phyloP scores from a whole-genome alignment of 2,797 vertebrate genomes.

The Dryobates pubescens region DNA sequence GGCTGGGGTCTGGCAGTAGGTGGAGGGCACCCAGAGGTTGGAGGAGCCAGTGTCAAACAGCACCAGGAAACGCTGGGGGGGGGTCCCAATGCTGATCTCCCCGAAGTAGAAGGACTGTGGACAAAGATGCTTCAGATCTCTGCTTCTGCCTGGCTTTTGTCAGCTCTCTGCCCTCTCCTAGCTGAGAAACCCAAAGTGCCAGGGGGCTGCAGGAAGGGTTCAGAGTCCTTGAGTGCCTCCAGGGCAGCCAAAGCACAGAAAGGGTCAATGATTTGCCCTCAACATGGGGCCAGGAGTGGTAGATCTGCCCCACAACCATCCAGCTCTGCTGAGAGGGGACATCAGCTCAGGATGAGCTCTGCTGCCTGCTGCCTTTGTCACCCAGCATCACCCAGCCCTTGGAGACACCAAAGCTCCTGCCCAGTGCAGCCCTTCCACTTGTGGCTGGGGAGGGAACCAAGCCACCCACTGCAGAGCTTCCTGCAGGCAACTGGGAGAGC shows the following conservation, averaged over 20 bases:
- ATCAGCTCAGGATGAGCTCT: accelerated
- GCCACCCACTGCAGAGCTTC: not conserved
- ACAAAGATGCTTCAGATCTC: accelerated
- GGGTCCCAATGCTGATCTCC: constrained; percentile 70
- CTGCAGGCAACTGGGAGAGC: not conserved
- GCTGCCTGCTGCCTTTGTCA: not conserved
- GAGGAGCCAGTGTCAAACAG: constrained; percentile 70
- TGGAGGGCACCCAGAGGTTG: constrained; percentile 76
- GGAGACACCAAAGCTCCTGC: not conserved
- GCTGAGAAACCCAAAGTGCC: not conserved
- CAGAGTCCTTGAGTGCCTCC: not conserved
- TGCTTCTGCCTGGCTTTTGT: not conserved
- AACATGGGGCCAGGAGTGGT: not conserved
- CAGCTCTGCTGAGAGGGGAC: not conserved
- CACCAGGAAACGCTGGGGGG: constrained; percentile 69
- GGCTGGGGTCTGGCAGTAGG: constrained; percentile 76
- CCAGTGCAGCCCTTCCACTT: not conserved
- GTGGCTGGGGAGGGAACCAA: not conserved
- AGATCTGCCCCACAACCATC: not conserved
- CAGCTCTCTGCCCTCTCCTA: not conserved
- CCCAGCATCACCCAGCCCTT: not conserved
- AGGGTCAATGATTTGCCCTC: no score
- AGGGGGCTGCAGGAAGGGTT: not conserved
- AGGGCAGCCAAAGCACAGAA: not conserved
- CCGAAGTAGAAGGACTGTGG: constrained; percentile 71